phyloP scores from a whole-genome alignment of 2,797 vertebrate species.

The Percopsis omiscomaycus region DNA sequence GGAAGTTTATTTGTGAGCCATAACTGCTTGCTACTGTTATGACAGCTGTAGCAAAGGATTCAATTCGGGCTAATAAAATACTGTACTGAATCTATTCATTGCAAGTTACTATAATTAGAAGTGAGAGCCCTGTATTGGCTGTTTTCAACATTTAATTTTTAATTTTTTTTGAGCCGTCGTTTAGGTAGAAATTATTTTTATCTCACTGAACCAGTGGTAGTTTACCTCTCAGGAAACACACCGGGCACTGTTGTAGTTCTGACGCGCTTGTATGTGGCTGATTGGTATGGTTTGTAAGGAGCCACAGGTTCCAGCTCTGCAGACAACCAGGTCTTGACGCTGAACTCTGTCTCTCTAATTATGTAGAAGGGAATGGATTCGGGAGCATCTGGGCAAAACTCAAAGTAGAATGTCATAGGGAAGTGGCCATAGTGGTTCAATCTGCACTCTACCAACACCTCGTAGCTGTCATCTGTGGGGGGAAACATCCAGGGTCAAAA shows the following conservation, averaged over 20 bases:
- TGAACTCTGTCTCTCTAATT: conserved; percentile 78
- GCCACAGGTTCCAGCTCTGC: conserved; percentile 78
- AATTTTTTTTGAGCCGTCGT: neutral
- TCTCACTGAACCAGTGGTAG: too few relatives aligned
- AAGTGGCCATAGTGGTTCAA: conserved; percentile 79
- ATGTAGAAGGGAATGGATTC: conserved; percentile 77
- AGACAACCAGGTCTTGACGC: conserved; percentile 74
- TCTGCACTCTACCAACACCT: conserved; percentile 74
- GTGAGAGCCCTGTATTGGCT: neutral
- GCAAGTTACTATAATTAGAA: neutral
- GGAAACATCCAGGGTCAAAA: neutral
- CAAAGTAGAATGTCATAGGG: conserved; percentile 75
- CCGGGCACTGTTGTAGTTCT: conserved; percentile 72
- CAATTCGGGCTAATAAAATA: neutral
- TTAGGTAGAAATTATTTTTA: neutral
- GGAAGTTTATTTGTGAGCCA: neutral
- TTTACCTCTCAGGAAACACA: conserved; percentile 74
- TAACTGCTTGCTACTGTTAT: neutral
- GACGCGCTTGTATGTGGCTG: conserved; percentile 44
- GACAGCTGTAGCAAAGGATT: neutral
- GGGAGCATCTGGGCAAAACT: conserved; percentile 76
- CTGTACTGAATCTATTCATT: neutral
- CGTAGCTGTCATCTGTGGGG: conserved; percentile 73
- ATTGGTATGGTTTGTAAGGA: conserved; percentile 75
- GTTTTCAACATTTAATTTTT: too few relatives aligned